Conservation (phyloP, 2,888 invertebrate genomes). For the Drosophila birchii region DNA sequence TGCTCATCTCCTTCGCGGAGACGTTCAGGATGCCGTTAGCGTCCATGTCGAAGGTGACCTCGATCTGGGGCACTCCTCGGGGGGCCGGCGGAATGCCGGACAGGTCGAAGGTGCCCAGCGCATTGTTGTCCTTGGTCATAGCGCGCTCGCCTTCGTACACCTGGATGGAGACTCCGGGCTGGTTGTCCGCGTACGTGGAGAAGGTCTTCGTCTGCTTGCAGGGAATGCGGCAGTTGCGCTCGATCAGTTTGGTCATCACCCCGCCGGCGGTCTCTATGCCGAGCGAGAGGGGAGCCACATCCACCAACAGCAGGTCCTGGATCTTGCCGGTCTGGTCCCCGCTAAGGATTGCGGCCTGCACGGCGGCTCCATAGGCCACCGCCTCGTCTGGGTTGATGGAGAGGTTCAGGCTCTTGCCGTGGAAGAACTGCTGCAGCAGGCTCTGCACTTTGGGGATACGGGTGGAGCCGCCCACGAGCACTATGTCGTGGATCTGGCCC, state of each 20-base stretch:
- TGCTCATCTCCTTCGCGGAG: conserved; percentile 89
- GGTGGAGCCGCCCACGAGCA: conserved; percentile 92
- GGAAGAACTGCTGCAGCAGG: conserved; percentile 90
- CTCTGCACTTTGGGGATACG: conserved; percentile 92
- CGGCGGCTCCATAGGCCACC: conserved; percentile 91
- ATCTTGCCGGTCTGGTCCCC: conserved; percentile 90
- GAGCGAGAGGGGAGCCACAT: conserved; percentile 89
- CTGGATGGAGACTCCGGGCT: conserved; percentile 90
- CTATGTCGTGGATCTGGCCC: conserved; percentile 90
- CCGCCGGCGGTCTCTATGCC: conserved; percentile 92
- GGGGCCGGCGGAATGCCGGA: conserved; percentile 96
- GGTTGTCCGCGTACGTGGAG: conserved; percentile 93
- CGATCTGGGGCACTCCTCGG: conserved; percentile 93
- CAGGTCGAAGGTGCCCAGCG: conserved; percentile 97
- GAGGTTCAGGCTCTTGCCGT: conserved; percentile 89
- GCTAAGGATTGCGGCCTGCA: conserved; percentile 90
- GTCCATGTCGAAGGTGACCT: conserved; percentile 92
- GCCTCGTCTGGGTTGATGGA: conserved; percentile 93
- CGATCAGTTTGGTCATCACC: conserved; percentile 91
- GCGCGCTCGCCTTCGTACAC: conserved; percentile 92
- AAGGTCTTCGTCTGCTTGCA: conserved; percentile 90
- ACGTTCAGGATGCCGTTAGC: conserved; percentile 98
- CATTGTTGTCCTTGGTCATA: conserved; percentile 97
- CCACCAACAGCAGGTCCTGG: conserved; percentile 89
- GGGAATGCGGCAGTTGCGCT: conserved; percentile 89